Evolutionary conservation across 2,797 vertebrate genomes (phyloP).

Genomic region (Sphenodon punctatus): DNA sequence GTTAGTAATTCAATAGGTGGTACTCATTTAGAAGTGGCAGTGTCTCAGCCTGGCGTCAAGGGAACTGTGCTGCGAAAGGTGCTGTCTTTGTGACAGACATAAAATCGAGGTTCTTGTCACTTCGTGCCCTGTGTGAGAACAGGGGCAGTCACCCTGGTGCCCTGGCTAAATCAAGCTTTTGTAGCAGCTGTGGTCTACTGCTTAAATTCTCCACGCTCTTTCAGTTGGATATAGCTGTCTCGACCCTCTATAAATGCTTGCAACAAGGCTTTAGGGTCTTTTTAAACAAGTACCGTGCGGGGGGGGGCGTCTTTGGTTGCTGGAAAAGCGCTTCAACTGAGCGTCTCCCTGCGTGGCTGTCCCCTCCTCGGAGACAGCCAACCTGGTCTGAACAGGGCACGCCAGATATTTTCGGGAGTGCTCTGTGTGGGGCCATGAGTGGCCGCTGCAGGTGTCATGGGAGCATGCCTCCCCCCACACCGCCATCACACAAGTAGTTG

Average conservation of each 20-base stretch:
- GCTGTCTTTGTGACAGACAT: constrained; percentile 13
- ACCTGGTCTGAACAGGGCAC: too few species aligned
- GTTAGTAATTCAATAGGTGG: constrained; percentile 32
- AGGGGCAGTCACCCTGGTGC: neutral
- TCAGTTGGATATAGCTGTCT: neutral
- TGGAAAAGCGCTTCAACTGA: too few species aligned
- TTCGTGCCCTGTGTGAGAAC: neutral
- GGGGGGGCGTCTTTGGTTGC: too few species aligned
- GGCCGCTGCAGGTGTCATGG: too few species aligned
- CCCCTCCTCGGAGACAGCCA: too few species aligned
- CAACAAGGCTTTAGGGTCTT: too few species aligned
- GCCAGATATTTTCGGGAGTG: too few species aligned
- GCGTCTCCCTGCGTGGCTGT: too few species aligned
- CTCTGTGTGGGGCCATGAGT: too few species aligned
- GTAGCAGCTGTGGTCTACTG: neutral
- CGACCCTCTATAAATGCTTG: neutral
- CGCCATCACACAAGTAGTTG: too few species aligned
- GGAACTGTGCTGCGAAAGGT: neutral
- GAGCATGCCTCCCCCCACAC: too few species aligned
- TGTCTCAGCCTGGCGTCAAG: neutral
- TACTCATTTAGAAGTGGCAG: constrained; percentile 16
- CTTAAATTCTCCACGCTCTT: accelerated
- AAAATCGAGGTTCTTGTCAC: neutral
- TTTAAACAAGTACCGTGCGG: too few species aligned
- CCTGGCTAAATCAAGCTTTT: neutral